Base-by-base conservation (phyloP, 1,140 invertebrate species). In the Trypoxylus dichotomus region DNA sequence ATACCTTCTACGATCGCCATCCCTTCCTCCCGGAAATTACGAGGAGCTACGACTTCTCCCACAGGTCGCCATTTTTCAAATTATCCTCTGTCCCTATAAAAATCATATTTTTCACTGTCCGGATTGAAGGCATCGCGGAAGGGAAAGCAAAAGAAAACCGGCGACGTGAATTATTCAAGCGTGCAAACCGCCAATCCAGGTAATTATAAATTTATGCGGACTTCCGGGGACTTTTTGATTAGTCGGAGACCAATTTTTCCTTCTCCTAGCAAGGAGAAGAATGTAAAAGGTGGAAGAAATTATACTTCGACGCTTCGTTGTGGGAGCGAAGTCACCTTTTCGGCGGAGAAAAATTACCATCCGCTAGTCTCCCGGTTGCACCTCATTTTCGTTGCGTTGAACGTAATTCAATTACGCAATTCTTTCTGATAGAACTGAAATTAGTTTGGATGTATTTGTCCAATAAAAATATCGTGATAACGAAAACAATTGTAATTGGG, bases 121-220 rank as follows among this genome's bases (percentile, higher is more conserved):
- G 60, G 24, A 68, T 68, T 68, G 24, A 68, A 68, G 60, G 60
- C 27, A 68, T 27, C 60, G 11, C 11, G 27, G 60, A 68, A 68
- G 60, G n/a, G 47, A 54, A 54, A n/a, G 15, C 47, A 24, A 68
- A 68, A 68, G 24, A 68, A 68, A 68, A 27, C 60, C 60, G 21
- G 19, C 60, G 27, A 24, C 60, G 1, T 68, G 60, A 68, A 68
- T 68, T 68, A 68, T 68, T 68, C 60, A 68, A 68, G 24, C 60
- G 60, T 29, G 5, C 24, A 68, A 68, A 68, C 60, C 60, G 60
- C 60, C 60, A 68, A 68, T 68, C 60, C 60, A 68, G 27, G 60
- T 68, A 68, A 68, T 68, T 68, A 68, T 68, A 68, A 68, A 68
- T 68, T 68, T 68, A 68, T 68, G 60, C 60, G 60, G 60, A 68